Evolutionary conservation across 2,888 invertebrate genomes (phyloP), one percentile per base, ranked within the genome.

Genomic region (Epinotia ramella): DNA sequence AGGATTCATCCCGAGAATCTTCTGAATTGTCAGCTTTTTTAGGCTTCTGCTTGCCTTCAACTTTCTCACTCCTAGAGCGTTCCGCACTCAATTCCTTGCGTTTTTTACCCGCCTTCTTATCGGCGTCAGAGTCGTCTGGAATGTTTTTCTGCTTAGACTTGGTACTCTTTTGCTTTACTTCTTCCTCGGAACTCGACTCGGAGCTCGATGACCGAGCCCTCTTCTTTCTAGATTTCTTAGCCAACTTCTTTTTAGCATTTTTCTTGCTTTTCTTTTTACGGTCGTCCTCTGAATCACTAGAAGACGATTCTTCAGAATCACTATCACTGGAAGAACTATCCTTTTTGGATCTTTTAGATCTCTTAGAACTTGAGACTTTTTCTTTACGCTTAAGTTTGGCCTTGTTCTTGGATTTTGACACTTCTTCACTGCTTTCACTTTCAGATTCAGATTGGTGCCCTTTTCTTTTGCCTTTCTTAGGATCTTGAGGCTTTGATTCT

Each of bases 281-380:
- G 46, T 95, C 94, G 73, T 94, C 94, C 79, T 94, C 94, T 1
- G 94, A 94, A 74, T 95, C 94, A 78, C 94, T 94, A 1, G 94
- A 93, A 13, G 94, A 95, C 12, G 94, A 94, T 75, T 93, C 92
- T 65, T 94, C 95, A 12, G 95, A 93, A 69, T 95, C 95, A 77
- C 94, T 95, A 12, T 95, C 95, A 79, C 94, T 94, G 4, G 93
- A 91, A 2, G 93, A 93, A 74, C 89, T 93, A 77, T 94, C 93
- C 78, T 94, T 94, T 81, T 92, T 95, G 40, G 91, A 84, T 82
- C 91, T 93, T 84, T 94, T 95, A n/a, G 88, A 82, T 79, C 94
- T 95, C 81, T 96, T 96, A 4, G 95, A 95, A 71, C 94, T 95
- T n/a, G 66, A 56, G 9, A 95, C 90, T 82, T 95, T 95, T 11